Conservation (phyloP, 2,113 vertebrate species). For the Alligator sinensis region DNA sequence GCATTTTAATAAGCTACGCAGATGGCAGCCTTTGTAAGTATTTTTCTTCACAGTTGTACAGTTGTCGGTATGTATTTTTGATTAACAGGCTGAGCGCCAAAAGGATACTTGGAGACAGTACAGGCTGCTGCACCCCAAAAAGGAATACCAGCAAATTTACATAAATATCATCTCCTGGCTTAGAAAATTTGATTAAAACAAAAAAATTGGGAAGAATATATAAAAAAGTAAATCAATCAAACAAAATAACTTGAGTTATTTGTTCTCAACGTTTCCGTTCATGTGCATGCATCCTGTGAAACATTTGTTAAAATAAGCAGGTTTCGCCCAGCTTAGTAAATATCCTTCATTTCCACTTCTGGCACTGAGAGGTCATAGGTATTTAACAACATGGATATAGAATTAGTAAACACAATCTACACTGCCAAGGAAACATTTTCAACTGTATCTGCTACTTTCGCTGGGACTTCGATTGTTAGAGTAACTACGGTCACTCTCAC, state of each 20-base stretch:
- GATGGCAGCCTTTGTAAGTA: slow-evolving; percentile 39
- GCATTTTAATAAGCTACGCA: slow-evolving; percentile 30
- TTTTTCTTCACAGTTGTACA: slow-evolving; percentile 66
- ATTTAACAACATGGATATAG: slow-evolving; percentile 64
- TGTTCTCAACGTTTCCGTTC: slow-evolving; percentile 33
- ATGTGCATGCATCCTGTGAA: neutral
- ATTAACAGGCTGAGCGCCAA: slow-evolving; percentile 14
- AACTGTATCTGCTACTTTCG: slow-evolving; percentile 92
- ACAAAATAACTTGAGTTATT: neutral
- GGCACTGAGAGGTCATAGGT: slow-evolving; percentile 17
- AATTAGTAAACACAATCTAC: neutral
- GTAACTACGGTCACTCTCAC: slow-evolving; percentile 88
- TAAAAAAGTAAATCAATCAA: slow-evolving; percentile 27
- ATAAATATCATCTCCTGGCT: slow-evolving; percentile 44
- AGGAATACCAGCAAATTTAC: slow-evolving; percentile 45
- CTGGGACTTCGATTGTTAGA: slow-evolving; percentile 90
- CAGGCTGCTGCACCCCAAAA: slow-evolving; percentile 38
- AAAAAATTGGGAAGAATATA: slow-evolving; percentile 44
- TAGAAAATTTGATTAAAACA: slow-evolving; percentile 67
- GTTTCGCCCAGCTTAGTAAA: neutral
- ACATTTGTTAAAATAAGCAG: neutral
- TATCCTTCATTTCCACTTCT: slow-evolving; percentile 23
- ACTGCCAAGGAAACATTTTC: slow-evolving; percentile 40
- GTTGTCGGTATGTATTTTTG: slow-evolving; percentile 45
- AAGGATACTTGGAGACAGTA: slow-evolving; percentile 25